These are phyloP conservation scores for Pleuronectes platessa DNA, from an alignment of 2,113 vertebrate genomes.

Conservation along the genomic window DNA sequence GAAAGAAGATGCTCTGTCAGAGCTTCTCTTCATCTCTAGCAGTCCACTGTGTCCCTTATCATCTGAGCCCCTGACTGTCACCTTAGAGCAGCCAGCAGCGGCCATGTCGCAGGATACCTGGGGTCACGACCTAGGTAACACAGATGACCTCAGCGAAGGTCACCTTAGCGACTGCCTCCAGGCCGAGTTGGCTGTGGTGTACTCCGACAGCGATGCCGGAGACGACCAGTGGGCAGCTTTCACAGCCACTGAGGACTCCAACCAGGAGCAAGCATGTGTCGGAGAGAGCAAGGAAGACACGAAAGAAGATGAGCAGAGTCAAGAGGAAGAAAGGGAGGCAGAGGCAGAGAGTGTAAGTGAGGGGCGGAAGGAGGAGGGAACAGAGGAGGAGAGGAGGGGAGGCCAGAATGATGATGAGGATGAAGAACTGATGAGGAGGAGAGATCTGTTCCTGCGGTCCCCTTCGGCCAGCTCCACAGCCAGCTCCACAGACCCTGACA, in stretches of 20 bases:
- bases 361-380: slow-evolving; percentile 5
- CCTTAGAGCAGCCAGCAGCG: slow-evolving; percentile 26
- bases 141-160: slow-evolving; percentile 65
- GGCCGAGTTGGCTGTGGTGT: slow-evolving; percentile 76
- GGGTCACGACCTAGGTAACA: slow-evolving; percentile 44
- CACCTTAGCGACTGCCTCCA: slow-evolving; percentile 78
- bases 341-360: not conserved
- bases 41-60: slow-evolving; percentile 1
- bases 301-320: slow-evolving; percentile 9
- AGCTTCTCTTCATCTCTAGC: slow-evolving; percentile 26
- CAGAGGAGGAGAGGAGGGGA: slow-evolving; percentile 6
- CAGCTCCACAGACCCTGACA: slow-evolving; percentile 61
- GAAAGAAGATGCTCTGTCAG: slow-evolving; percentile 11
- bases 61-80: not conserved
- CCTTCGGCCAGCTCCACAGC: slow-evolving; percentile 61
- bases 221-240: slow-evolving; percentile 73
- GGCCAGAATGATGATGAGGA: slow-evolving; percentile 28
- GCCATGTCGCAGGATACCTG: slow-evolving; percentile 37
- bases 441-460: slow-evolving; percentile 42
- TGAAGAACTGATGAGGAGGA: slow-evolving; percentile 51
- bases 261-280: slow-evolving; percentile 20
- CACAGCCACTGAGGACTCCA: slow-evolving; percentile 18
- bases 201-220: slow-evolving; percentile 80
- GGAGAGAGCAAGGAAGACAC: slow-evolving; percentile 4
- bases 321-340: slow-evolving; percentile 7